phyloP scores from a whole-genome alignment of 2,888 invertebrate genomes.

The Sphaerophoria taeniata region DNA sequence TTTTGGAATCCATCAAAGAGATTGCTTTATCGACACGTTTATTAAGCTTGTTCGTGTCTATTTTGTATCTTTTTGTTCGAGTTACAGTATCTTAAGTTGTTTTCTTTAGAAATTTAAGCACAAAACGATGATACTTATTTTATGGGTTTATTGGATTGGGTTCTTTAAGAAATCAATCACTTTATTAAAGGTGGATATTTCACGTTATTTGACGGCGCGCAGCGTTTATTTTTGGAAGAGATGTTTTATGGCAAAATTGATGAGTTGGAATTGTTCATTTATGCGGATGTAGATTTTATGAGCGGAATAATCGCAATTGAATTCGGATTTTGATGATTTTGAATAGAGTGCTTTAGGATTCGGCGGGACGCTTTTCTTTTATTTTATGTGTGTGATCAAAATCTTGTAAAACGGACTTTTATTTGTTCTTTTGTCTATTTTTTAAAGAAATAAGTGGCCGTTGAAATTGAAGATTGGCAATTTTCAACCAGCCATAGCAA shows the following conservation, averaged over 20 bases:
- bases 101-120: conserved; percentile 40
- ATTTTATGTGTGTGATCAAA: too few species aligned
- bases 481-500: too few species aligned
- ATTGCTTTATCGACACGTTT: conserved; percentile 67
- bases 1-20: conserved; percentile 61
- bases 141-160: conserved; percentile 36
- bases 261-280: conserved; percentile 50
- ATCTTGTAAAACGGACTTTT: too few species aligned
- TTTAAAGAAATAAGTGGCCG: too few species aligned
- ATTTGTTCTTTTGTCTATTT: too few species aligned
- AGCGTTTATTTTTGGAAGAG: conserved; percentile 6
- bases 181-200: conserved; percentile 19
- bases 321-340: background rate
- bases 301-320: conserved; percentile 21
- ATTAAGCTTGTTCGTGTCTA: conserved; percentile 54
- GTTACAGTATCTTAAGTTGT: conserved; percentile 3
- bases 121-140: conserved; percentile 45
- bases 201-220: too few species aligned
- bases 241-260: conserved; percentile 21
- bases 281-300: conserved; percentile 22
- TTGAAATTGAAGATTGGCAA: too few species aligned
- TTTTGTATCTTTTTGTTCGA: conserved; percentile 30
- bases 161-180: conserved; percentile 33
- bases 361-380: too few species aligned
- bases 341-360: too few species aligned